Percentiles rank a stretch among this genome's conserved stretches.
These are phyloP conservation scores for Mesoclemmys tuberculata DNA, from an alignment of 2,113 vertebrate genomes.

Conservation along the genomic window DNA sequence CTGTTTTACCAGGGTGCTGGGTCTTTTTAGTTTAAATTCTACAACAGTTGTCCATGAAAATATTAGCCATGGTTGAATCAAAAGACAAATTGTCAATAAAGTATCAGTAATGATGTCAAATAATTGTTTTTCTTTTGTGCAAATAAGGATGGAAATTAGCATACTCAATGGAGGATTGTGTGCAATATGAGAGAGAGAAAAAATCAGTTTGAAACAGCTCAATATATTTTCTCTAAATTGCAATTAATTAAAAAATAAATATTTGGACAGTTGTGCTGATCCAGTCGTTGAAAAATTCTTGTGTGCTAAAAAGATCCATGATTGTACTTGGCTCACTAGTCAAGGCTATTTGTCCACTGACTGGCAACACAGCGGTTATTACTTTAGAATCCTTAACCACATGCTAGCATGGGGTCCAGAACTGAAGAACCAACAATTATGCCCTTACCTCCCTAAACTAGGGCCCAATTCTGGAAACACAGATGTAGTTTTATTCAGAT, in stretches of 20 bases:
- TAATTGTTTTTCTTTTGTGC: conserved; percentile 52
- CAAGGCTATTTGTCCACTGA: not conserved
- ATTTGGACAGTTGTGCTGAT: conserved; percentile 35
- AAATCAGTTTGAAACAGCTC: conserved; percentile 39
- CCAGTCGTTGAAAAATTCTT: not conserved
- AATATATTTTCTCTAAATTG: conserved; percentile 15
- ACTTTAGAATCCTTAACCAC: not conserved
- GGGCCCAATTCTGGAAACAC: not conserved
- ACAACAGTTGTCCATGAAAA: conserved; percentile 26
- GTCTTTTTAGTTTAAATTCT: not conserved
- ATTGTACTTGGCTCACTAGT: not conserved
- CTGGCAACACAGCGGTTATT: not conserved
- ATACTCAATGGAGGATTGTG: conserved; percentile 26
- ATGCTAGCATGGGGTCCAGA: not conserved
- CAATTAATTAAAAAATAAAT: conserved; percentile 42
- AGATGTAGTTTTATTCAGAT: not conserved
- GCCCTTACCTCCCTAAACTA: not conserved
- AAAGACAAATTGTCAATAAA: conserved; percentile 34
- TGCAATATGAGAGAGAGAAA: conserved; percentile 27
- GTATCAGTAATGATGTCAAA: conserved; percentile 47
- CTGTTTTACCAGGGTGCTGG: not conserved
- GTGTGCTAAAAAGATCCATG: not conserved
- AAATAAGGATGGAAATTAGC: conserved; percentile 61
- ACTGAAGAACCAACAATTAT: not conserved
- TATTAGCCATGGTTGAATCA: conserved; percentile 2